Evolutionary conservation across 2,888 invertebrate species (phyloP), one percentile per base, ranked within the genome.

Genomic region (Macrophya annulata): DNA sequence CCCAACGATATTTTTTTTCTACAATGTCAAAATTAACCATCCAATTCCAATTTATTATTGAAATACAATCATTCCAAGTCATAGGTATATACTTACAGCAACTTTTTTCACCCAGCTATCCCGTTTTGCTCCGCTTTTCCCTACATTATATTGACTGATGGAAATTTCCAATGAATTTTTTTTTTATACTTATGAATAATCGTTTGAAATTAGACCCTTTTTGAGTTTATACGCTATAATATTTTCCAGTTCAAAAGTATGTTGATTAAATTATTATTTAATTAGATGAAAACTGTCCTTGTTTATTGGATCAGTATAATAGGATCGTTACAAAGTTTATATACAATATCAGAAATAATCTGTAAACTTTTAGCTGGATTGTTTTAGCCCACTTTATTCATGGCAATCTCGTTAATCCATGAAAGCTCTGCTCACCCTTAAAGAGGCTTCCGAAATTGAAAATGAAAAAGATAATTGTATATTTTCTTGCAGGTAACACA

Each of bases 321-420:
- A 31, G 31, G 55, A 55, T 55, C 55, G 55, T 55, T 55, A 55
- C 6, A n/a, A 55, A 55, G 55, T 55, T 55, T 55, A 31, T n/a
- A 55, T n/a, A 55, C n/a, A 55, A 55, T 55, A 55, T 55, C 55
- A 55, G 55, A 55, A 55, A 55, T 55, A 55, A 55, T 55, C n/a
- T 55, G 55, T 55, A 8, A 55, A n/a, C n/a, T 55, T 55, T 55
- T 55, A 55, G 55, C n/a, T 55, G 55, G n/a, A n/a, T 55, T 55
- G n/a, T n/a, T 3, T 17, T n/a, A 55, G n/a, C 55, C 55, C 55
- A 55, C n/a, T 55, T 55, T 55, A 55, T 55, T 55, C 55, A n/a
- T 8, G n/a, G 8, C 55, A 55, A 55, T 55, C 55, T n/a, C n/a
- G n/a, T 55, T 55, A 55, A 55, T 55, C 55, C n/a, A n/a, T 1